A percentile compares a stretch with the other conserved stretches of the same genome.
phyloP scores from a whole-genome alignment of 2,888 invertebrate genomes.

The Coenonympha arcania region DNA sequence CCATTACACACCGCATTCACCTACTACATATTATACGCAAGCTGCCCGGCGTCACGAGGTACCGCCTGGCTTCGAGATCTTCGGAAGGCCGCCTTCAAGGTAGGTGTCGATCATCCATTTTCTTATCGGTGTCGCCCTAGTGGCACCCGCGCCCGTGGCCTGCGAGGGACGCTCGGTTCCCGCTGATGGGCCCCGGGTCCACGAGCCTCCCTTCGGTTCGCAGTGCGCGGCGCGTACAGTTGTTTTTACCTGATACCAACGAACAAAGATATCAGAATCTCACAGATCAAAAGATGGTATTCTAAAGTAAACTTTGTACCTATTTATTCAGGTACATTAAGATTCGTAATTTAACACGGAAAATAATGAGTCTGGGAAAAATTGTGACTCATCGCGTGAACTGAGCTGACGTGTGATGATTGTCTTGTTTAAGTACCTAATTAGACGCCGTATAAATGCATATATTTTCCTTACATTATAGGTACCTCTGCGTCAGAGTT shows the following conservation, averaged over 20 bases:
- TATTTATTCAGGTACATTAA: neutral
- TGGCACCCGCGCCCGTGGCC: too few species aligned
- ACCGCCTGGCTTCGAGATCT: too few species aligned
- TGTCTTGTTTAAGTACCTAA: neutral
- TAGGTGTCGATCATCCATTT: too few species aligned
- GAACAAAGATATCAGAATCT: neutral
- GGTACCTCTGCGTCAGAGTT: neutral
- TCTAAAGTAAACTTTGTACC: neutral
- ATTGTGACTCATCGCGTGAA: neutral
- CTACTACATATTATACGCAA: too few species aligned
- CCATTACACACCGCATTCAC: too few species aligned
- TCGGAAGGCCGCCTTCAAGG: too few species aligned
- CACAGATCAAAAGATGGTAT: neutral
- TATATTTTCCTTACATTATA: slow-evolving; percentile 1
- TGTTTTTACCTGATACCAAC: neutral
- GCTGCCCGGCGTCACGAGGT: too few species aligned
- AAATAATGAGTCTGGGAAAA: slow-evolving; percentile 7
- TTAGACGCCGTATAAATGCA: neutral
- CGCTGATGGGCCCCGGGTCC: too few species aligned
- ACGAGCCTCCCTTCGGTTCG: too few species aligned
- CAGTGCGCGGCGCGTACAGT: too few species aligned
- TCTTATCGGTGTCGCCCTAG: too few species aligned
- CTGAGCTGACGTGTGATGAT: slow-evolving; percentile 5
- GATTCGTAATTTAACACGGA: neutral
- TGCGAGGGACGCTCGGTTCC: too few species aligned